Evolutionary conservation across 2,888 invertebrate genomes (phyloP).

Genomic region (Dolomedes plantarius): DNA sequence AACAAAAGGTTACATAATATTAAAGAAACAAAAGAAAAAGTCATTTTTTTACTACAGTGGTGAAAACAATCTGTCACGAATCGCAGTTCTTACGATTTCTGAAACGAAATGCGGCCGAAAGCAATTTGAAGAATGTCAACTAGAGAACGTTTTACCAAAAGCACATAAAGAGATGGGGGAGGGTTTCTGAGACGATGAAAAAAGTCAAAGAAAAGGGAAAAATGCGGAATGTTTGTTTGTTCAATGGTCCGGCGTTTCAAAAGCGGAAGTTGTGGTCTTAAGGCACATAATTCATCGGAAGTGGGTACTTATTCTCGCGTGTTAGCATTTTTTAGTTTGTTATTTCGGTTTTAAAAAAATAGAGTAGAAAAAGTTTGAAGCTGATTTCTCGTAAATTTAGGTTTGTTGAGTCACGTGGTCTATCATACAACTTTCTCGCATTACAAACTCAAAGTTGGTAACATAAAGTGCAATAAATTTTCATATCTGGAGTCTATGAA

Average conservation of each 20-base stretch:
- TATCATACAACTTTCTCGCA: too few species aligned
- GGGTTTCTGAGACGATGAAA: not conserved
- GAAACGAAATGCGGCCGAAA: conserved; percentile 56
- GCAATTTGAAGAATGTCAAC: conserved; percentile 69
- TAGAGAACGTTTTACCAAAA: conserved; percentile 41
- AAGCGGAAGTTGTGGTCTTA: conserved; percentile 39
- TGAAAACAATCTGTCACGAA: conserved; percentile 59
- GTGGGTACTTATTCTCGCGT: conserved; percentile 41
- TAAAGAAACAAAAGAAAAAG: conserved; percentile 23
- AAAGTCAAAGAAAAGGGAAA: conserved; percentile 16
- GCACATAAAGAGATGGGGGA: conserved; percentile 24
- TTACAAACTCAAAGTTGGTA: too few species aligned
- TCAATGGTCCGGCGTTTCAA: conserved; percentile 40
- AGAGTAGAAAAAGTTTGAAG: too few species aligned
- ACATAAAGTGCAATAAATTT: too few species aligned
- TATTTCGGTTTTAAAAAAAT: not conserved
- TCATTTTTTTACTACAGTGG: conserved; percentile 15
- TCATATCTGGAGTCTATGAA: too few species aligned
- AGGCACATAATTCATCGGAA: conserved; percentile 60
- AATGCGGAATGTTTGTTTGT: conserved; percentile 47
- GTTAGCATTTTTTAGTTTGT: conserved; percentile 12
- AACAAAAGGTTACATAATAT: conserved; percentile 59
- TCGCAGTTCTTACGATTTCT: conserved; percentile 45
- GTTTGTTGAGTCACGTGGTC: too few species aligned
- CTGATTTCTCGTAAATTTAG: too few species aligned